Conservation (phyloP, 2,888 invertebrate species). For the Rotaria socialis region DNA sequence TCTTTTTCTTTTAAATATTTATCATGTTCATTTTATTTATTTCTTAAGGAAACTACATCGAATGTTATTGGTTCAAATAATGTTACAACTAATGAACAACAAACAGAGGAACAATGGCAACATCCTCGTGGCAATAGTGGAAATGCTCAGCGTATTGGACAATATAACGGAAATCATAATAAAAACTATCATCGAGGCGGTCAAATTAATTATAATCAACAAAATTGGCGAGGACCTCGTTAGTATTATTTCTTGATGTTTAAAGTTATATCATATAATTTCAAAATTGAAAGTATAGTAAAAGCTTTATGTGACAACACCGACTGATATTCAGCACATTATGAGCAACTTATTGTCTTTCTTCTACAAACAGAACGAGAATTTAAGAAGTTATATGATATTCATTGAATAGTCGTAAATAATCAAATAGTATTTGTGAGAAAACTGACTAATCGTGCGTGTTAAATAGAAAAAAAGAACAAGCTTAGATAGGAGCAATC, state of each 20-base stretch:
- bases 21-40: background rate
- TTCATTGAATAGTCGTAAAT: too few relatives aligned
- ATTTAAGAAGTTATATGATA: too few relatives aligned
- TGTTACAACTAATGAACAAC: background rate
- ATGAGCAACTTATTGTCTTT: too few relatives aligned
- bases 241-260: background rate
- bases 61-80: background rate
- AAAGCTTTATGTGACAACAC: too few relatives aligned
- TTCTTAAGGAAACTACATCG: background rate
- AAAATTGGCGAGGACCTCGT: slow-evolving; percentile 7
- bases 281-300: too few relatives aligned
- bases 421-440: too few relatives aligned
- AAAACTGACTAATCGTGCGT: too few relatives aligned
- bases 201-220: background rate
- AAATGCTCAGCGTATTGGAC: background rate
- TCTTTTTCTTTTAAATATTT: background rate
- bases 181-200: background rate
- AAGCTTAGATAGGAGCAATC: too few relatives aligned
- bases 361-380: too few relatives aligned
- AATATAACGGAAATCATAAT: background rate
- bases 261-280: too few relatives aligned
- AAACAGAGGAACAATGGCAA: background rate
- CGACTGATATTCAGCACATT: too few relatives aligned
- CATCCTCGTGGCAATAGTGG: background rate
- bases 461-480: too few relatives aligned